These are phyloP conservation scores for Apotomis turbidana DNA, from an alignment of 2,888 invertebrate genomes.

Conservation along the genomic window DNA sequence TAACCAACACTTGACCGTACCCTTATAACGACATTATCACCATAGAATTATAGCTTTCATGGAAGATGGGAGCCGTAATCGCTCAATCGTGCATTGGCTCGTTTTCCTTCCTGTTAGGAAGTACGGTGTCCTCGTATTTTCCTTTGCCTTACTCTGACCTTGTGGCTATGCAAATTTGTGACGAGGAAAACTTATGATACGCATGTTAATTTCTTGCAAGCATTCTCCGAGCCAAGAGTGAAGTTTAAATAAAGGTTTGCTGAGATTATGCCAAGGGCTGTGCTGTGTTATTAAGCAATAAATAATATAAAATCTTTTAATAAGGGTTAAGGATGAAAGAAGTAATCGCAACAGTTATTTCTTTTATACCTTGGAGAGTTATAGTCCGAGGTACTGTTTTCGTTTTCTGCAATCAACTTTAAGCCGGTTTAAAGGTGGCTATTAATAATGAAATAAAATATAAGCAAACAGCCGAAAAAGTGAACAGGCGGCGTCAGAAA, in stretches of 20 bases:
- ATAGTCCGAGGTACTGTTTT: constrained; percentile 1
- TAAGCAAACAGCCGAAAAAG: constrained; percentile 32
- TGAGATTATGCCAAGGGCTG: not conserved
- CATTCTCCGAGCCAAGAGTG: not conserved
- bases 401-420: not conserved
- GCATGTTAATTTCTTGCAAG: constrained; percentile 28
- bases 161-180: constrained; percentile 31
- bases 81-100: constrained; percentile 12
- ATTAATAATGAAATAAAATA: constrained; percentile 35
- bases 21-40: not conserved
- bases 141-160: constrained; percentile 29
- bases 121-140: constrained; percentile 34
- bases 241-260: constrained; percentile 2
- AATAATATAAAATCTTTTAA: not conserved
- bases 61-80: constrained; percentile 8
- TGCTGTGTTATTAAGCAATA: not conserved
- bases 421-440: constrained; percentile 11
- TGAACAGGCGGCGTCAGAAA: constrained; percentile 22
- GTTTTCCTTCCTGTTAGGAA: constrained; percentile 29
- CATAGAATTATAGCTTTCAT: constrained; percentile 2
- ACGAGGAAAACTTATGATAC: constrained; percentile 31
- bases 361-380: constrained; percentile 3
- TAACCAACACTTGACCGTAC: not conserved
- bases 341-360: not conserved
- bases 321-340: not conserved